Conservation (phyloP, 2,113 vertebrate species). For the Tragelaphus imberbis region DNA sequence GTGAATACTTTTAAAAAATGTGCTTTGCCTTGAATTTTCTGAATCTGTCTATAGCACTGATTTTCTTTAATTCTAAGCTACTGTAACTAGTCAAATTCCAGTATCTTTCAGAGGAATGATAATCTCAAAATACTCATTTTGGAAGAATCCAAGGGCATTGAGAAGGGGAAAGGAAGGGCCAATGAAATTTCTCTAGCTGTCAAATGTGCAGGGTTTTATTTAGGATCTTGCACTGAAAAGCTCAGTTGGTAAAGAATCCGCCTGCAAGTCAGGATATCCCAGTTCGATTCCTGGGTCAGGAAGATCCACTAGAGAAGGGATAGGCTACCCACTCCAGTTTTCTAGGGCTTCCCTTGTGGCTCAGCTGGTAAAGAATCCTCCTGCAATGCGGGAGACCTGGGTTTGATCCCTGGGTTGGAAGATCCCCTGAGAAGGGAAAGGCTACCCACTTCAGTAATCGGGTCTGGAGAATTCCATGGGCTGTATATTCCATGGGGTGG, state of each 20-base stretch:
- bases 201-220: conserved; percentile 12
- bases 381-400: not conserved
- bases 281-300: not conserved
- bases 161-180: not conserved
- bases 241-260: not conserved
- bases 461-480: not conserved
- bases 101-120: not conserved
- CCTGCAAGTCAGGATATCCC: not conserved
- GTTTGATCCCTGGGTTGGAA: not conserved
- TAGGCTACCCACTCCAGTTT: not conserved
- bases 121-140: not conserved
- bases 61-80: not conserved
- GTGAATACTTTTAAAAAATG: conserved; percentile 15
- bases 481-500: not conserved
- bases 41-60: not conserved
- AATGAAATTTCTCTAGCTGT: not conserved
- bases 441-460: not conserved
- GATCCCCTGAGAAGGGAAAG: not conserved
- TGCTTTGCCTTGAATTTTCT: conserved; percentile 14
- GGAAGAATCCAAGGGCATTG: not conserved
- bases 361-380: not conserved
- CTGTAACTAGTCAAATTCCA: not conserved
- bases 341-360: not conserved
- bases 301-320: not conserved
- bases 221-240: not conserved